These are phyloP conservation scores for Tetrax tetrax DNA, from an alignment of 2,113 vertebrate species.

Conservation along the genomic window DNA sequence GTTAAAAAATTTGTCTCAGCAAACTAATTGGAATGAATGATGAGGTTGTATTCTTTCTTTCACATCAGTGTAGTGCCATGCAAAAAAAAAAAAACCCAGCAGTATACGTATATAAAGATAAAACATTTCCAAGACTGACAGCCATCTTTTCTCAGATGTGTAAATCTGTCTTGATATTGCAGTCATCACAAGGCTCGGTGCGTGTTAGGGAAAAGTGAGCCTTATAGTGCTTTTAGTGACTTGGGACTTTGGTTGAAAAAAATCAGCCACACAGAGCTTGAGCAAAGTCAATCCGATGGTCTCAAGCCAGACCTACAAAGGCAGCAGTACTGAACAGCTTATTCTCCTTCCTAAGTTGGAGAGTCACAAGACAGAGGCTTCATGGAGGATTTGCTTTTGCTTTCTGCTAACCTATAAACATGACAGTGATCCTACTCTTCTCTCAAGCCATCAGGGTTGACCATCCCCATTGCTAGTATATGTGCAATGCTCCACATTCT, in stretches of 20 bases:
- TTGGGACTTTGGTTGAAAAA: neutral
- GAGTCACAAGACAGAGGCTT: neutral
- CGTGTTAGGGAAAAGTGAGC: neutral
- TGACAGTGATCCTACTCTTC: neutral
- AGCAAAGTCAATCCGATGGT: neutral
- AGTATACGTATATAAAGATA: neutral
- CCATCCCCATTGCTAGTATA: neutral
- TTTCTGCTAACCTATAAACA: neutral
- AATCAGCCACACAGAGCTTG: neutral
- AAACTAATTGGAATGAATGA: neutral
- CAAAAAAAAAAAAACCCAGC: neutral
- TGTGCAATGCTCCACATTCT: neutral
- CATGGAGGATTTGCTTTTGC: neutral
- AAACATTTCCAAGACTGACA: neutral
- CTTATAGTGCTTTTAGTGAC: neutral
- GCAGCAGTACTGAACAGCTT: neutral
- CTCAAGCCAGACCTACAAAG: neutral
- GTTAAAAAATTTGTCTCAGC: neutral
- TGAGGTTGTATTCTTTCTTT: neutral
- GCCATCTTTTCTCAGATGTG: neutral
- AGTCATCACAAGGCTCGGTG: neutral
- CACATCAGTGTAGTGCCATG: neutral
- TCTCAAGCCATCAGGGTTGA: neutral
- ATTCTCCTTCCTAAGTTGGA: neutral
- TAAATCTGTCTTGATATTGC: neutral